Percentiles rank a stretch among this genome's conserved stretches.
Conservation (phyloP, 1,140 invertebrate species). For the Sycobia sp. region DNA sequence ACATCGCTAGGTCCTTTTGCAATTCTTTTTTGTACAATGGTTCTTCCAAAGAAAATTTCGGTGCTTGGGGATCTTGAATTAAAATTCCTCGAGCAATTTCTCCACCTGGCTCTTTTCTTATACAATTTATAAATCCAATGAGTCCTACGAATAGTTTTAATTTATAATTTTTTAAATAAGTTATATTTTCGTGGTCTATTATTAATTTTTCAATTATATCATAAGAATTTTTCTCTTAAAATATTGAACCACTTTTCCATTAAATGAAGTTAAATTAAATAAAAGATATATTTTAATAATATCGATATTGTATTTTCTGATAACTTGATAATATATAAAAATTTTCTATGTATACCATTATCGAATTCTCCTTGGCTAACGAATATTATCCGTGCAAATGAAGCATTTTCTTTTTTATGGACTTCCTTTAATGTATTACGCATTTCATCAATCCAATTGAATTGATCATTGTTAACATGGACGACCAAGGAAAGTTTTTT, state of each 20-base stretch:
- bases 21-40: conserved; percentile 71
- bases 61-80: conserved; percentile 70
- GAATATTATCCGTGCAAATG: conserved; percentile 58
- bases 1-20: conserved; percentile 78
- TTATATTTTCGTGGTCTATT: too few species aligned
- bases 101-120: conserved; percentile 72
- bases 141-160: conserved; percentile 68
- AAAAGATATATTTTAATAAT: too few species aligned
- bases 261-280: too few species aligned
- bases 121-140: conserved; percentile 81
- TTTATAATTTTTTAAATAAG: too few species aligned
- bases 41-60: conserved; percentile 68
- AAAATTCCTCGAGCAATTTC: conserved; percentile 68
- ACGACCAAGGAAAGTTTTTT: conserved; percentile 40
- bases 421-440: conserved; percentile 64
- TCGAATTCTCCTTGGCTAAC: conserved; percentile 67
- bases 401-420: conserved; percentile 39
- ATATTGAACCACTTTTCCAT: too few species aligned
- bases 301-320: too few species aligned
- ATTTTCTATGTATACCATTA: conserved; percentile 67
- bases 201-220: too few species aligned
- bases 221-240: too few species aligned
- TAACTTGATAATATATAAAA: too few species aligned
- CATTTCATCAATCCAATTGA: conserved; percentile 63
- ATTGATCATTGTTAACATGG: conserved; percentile 51